phyloP scores from a whole-genome alignment of 2,797 vertebrate genomes.

The Sarcophilus harrisii region DNA sequence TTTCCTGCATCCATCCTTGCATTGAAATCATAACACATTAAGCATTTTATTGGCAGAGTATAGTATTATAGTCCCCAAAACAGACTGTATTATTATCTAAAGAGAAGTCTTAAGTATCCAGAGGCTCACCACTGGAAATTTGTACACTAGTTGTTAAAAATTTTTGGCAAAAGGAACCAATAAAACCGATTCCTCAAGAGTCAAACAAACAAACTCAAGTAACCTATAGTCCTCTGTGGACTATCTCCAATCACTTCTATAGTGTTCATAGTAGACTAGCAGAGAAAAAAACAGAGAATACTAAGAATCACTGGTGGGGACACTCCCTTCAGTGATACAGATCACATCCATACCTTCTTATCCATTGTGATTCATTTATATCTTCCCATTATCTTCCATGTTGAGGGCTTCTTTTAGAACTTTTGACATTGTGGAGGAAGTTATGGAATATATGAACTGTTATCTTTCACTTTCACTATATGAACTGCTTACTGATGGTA shows the following conservation, averaged over 20 bases:
- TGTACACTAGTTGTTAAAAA: background rate
- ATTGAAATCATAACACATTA: background rate
- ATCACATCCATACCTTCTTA: background rate
- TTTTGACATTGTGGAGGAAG: background rate
- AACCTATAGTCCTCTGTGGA: background rate
- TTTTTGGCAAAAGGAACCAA: background rate
- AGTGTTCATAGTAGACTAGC: background rate
- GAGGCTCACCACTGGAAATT: background rate
- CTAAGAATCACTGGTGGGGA: background rate
- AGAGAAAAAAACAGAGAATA: background rate
- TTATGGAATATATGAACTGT: background rate
- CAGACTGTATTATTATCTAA: background rate
- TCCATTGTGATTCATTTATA: background rate
- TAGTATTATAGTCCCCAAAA: background rate
- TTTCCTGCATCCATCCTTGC: background rate
- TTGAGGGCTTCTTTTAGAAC: background rate
- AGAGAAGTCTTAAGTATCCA: background rate
- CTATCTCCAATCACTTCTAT: background rate
- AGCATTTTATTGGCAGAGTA: background rate
- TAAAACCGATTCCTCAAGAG: background rate
- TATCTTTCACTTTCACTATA: background rate
- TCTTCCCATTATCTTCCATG: background rate
- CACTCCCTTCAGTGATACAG: background rate
- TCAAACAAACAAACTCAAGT: background rate
- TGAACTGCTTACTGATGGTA: background rate